These are phyloP conservation scores for Euproctis similis DNA, from an alignment of 2,888 invertebrate species.

Conservation along the genomic window DNA sequence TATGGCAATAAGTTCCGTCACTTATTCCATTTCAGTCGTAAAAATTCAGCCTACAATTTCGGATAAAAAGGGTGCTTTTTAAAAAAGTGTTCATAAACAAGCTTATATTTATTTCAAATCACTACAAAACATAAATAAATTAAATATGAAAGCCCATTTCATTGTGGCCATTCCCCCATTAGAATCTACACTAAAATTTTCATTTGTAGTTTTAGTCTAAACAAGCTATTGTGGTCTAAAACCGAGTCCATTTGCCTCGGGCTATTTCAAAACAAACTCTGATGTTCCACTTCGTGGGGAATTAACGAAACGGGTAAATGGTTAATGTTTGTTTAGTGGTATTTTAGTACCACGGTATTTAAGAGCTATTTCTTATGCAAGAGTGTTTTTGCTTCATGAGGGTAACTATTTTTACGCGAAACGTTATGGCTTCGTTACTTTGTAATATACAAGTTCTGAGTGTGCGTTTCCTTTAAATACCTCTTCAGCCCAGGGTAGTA, in stretches of 20 bases:
- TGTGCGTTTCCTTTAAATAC: background rate
- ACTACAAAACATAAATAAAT: no score
- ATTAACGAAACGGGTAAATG: constrained; percentile 45
- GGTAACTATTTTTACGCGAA: constrained; percentile 16
- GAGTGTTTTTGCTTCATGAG: constrained; percentile 11
- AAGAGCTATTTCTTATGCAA: constrained; percentile 21
- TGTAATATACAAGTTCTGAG: constrained; percentile 1
- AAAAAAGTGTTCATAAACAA: no score
- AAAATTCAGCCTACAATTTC: no score
- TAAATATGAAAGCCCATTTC: no score
- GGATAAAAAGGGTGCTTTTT: no score
- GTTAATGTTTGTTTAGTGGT: constrained; percentile 23
- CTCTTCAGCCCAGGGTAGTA: no score
- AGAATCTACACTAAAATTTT: constrained; percentile 33
- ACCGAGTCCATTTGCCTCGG: constrained; percentile 47
- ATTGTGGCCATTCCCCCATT: constrained; percentile 9
- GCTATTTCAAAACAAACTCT: constrained; percentile 33
- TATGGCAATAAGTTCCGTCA: no score
- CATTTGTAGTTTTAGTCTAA: constrained; percentile 46
- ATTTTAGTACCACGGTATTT: constrained; percentile 23
- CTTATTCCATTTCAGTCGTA: no score
- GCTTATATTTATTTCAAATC: no score
- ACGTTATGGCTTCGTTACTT: constrained; percentile 9
- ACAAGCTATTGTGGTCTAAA: constrained; percentile 47
- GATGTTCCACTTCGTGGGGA: constrained; percentile 45